phyloP scores from a whole-genome alignment of 2,797 vertebrate species.

The Buceros bicornis region DNA sequence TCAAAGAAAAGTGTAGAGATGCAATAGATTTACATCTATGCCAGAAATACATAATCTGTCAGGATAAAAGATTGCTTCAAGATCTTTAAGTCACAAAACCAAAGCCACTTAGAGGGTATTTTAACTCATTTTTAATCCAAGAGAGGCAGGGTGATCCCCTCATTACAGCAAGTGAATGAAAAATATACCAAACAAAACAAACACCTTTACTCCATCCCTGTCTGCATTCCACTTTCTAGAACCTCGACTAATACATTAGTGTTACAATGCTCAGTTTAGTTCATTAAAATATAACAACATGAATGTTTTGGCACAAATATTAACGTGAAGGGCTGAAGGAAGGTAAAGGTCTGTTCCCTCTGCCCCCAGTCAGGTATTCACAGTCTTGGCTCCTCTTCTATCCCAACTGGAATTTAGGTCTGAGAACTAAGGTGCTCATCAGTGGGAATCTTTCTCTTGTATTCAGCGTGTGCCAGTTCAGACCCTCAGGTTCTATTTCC shows the following conservation, averaged over 20 bases:
- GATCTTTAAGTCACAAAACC: neutral
- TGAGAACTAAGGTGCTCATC: fast-evolving
- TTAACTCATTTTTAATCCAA: neutral
- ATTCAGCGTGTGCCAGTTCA: neutral
- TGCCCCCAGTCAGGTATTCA: neutral
- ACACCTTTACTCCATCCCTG: neutral
- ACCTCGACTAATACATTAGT: neutral
- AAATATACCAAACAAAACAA: neutral
- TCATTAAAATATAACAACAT: neutral
- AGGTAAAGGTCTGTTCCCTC: neutral
- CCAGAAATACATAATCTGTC: neutral
- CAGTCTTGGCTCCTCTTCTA: neutral
- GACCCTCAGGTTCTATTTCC: neutral
- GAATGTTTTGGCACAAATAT: neutral
- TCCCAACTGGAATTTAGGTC: neutral
- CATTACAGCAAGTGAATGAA: neutral
- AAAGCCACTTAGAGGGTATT: neutral
- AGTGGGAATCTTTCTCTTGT: neutral
- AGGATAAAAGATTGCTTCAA: neutral
- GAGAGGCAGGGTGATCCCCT: neutral
- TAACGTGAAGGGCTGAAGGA: neutral
- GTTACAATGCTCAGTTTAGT: neutral
- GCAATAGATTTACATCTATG: neutral
- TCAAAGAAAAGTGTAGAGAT: neutral
- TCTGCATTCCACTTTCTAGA: neutral